A percentile compares a stretch with the other conserved stretches of the same genome.
phyloP scores from a whole-genome alignment of 1,140 invertebrate species.

The Probaryconus sp. region DNA sequence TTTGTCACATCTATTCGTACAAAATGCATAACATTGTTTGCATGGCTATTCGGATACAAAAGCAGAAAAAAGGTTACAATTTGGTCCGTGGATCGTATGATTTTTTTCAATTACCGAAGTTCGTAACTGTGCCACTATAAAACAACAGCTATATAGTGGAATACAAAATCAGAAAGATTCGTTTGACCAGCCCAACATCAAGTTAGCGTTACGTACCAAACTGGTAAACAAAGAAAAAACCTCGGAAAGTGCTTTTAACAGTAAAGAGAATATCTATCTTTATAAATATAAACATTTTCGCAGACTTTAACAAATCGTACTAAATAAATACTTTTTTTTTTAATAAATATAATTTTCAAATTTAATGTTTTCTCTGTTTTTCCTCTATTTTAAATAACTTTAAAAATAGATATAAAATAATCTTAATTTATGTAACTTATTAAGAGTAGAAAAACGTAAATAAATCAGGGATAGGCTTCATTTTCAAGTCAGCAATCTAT shows the following conservation, averaged over 20 bases:
- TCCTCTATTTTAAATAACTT: too few species aligned
- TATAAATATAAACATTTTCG: constrained; percentile 1
- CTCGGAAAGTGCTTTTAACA: constrained; percentile 48
- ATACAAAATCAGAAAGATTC: constrained; percentile 43
- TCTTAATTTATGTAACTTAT: too few species aligned
- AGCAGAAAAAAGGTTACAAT: neutral
- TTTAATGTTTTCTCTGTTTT: too few species aligned
- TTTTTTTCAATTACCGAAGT: constrained; percentile 16
- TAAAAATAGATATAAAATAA: too few species aligned
- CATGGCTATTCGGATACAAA: neutral
- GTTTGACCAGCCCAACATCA: constrained; percentile 37
- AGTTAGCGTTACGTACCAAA: constrained; percentile 31
- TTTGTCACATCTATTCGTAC: too few species aligned
- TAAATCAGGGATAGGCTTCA: constrained; percentile 41
- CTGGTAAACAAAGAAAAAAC: constrained; percentile 43
- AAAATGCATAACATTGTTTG: constrained; percentile 1
- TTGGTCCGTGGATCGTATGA: constrained; percentile 6
- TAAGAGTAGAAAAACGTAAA: too few species aligned
- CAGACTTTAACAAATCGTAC: too few species aligned
- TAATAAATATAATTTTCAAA: too few species aligned
- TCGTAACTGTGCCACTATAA: constrained; percentile 10
- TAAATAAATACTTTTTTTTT: too few species aligned
- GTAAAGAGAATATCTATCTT: constrained; percentile 25
- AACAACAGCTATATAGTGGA: constrained; percentile 20
- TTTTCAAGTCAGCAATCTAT: constrained; percentile 42